Evolutionary conservation across 2,113 vertebrate species (phyloP), one percentile per base, ranked within the genome.

Genomic region (Rhombomys opimus): DNA sequence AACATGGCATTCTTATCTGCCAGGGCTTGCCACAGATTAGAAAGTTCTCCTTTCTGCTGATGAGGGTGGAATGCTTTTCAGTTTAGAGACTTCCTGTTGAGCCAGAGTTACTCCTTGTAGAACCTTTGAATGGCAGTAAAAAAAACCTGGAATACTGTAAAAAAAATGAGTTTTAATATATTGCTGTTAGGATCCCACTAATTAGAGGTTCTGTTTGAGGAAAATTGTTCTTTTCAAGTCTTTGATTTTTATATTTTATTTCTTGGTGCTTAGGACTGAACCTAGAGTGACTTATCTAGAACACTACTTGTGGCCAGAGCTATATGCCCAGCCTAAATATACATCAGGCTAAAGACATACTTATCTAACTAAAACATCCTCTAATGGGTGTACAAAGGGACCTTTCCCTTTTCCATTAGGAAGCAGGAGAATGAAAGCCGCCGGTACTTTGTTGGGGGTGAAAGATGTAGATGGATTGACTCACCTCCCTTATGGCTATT

Each of bases 131-230:
- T 81, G 81, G 35, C 32, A 93, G 41, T 81, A 89, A 78, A 80
- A 72, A 14, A 94, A 88, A 76, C 2, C 2, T 25, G 89, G 25
- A 94, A 76, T 46, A 84, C 9, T 94, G 0, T 38, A 46, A 46
- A 46, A 46, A 89, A 30, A 95, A 70, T 93, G 14, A 97, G 22
- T 38, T 67, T 90, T 77, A 89, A 46, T 84, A 89, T 73, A 23
- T 93, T 72, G 93, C 87, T 94, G 94, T 32, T 52, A 88, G 93
- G 78, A 41, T 65, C 76, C 63, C 94, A 93, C 82, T 85, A 86
- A 86, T 38, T n/a, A 94, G 68, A 93, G 38, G 17, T 63, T 88
- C 5, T 91, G 65, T 75, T 91, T 89, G 63, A 68, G 41, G 50
- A 38, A 89, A 78, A 87, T 41, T 77, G n/a, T 89, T 92, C 80